Evolutionary conservation across 1,140 invertebrate species (phyloP).

Genomic region (Pteromalus puparum): DNA sequence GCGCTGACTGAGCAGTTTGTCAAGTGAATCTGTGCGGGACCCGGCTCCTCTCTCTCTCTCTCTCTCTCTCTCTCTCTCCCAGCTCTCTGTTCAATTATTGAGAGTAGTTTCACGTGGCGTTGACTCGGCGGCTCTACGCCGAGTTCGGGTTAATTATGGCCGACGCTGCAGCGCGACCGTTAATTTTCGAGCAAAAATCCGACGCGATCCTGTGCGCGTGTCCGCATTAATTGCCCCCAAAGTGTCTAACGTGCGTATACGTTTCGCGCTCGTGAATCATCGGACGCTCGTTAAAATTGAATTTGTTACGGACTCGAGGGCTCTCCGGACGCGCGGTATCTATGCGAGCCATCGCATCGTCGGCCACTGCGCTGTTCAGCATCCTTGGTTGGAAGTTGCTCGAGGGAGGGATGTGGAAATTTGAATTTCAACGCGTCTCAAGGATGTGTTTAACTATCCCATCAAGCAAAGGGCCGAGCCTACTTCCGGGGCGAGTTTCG

Average conservation of each 20-base stretch:
- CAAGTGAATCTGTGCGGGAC: neutral
- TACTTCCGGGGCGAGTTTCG: slow-evolving; percentile 27
- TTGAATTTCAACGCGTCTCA: slow-evolving; percentile 45
- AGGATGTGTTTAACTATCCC: slow-evolving; percentile 46
- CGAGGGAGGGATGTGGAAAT: neutral
- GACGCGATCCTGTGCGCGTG: neutral
- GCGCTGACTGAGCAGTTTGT: slow-evolving; percentile 2
- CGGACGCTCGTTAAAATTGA: no score
- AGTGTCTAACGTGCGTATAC: no score
- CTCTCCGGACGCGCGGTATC: neutral
- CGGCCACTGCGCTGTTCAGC: neutral
- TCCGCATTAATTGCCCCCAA: no score
- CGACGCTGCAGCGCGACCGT: neutral
- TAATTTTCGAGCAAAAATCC: neutral
- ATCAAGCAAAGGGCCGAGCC: neutral
- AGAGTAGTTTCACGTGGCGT: neutral
- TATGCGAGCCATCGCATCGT: neutral
- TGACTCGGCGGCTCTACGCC: neutral
- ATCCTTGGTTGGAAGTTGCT: neutral
- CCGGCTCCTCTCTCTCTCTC: neutral
- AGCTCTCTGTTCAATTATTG: neutral
- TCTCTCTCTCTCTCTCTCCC: no score
- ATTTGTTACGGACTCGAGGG: no score
- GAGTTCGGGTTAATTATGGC: neutral
- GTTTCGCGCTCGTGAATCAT: no score